These are phyloP conservation scores for Spinibarbus caldwelli DNA, from an alignment of 2,797 vertebrate species.

Conservation along the genomic window DNA sequence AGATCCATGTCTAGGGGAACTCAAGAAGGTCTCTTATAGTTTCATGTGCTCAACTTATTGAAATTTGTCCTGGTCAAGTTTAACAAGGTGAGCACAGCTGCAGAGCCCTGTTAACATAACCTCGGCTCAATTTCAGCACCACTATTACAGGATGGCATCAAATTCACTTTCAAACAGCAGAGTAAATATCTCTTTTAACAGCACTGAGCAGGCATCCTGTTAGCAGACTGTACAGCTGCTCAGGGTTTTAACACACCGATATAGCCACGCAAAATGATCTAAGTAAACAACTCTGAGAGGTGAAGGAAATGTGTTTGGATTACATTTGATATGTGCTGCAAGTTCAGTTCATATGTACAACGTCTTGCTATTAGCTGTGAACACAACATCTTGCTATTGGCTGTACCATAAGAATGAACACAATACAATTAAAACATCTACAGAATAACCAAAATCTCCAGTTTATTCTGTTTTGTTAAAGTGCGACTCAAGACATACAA, in stretches of 20 bases:
- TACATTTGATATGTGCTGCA: background rate
- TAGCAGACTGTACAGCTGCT: constrained; percentile 48
- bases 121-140: constrained; percentile 47
- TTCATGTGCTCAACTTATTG: constrained; percentile 14
- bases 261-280: constrained; percentile 25
- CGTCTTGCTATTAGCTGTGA: background rate
- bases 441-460: background rate
- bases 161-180: constrained; percentile 49
- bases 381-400: background rate
- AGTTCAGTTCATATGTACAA: background rate
- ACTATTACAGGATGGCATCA: constrained; percentile 45
- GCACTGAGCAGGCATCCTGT: constrained; percentile 45
- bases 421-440: background rate
- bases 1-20: background rate
- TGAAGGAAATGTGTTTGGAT: background rate
- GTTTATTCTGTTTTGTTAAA: constrained; percentile 46
- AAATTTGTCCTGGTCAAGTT: constrained; percentile 17
- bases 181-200: constrained; percentile 54
- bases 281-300: background rate
- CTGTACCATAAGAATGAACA: background rate
- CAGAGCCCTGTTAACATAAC: constrained; percentile 42
- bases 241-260: constrained; percentile 27
- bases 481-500: constrained; percentile 17
- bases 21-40: constrained; percentile 9
- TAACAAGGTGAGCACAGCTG: constrained; percentile 40